phyloP scores from a whole-genome alignment of 2,797 vertebrate species.

The Muraenolepis orangiensis region DNA sequence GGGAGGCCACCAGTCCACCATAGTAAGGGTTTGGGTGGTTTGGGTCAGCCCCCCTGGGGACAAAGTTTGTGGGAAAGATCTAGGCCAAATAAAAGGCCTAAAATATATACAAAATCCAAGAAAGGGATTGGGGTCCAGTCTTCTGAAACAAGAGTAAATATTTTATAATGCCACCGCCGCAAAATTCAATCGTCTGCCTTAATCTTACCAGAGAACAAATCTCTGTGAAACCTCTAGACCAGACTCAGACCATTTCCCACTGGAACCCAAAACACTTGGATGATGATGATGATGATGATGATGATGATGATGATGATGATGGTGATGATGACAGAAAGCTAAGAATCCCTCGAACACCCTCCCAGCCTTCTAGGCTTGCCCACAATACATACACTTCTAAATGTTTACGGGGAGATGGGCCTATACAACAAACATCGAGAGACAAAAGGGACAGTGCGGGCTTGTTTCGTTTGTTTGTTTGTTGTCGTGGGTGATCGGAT shows the following conservation, averaged over 20 bases:
- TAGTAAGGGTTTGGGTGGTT: not conserved
- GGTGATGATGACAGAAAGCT: not conserved
- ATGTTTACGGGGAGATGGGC: conserved; percentile 28
- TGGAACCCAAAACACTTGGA: not conserved
- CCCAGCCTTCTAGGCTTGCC: conserved; percentile 18
- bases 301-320: not conserved
- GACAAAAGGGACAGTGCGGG: conserved; percentile 44
- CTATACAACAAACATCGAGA: not conserved
- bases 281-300: not conserved
- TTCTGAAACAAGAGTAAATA: not conserved
- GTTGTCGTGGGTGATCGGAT: conserved; percentile 16
- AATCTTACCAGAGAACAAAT: not conserved
- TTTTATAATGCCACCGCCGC: not conserved
- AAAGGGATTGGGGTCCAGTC: not conserved
- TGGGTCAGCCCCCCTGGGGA: not conserved
- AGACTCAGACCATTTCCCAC: not conserved
- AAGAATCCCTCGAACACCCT: not conserved
- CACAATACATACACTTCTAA: conserved; percentile 4
- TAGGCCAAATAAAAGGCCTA: not conserved
- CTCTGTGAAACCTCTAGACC: not conserved
- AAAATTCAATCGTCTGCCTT: conserved; percentile 2
- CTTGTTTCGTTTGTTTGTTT: conserved; percentile 43
- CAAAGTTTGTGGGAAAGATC: not conserved
- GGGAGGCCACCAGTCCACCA: not conserved
- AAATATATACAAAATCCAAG: not conserved